A percentile compares a stretch with the other conserved stretches of the same genome.
These are phyloP conservation scores for Orthosia incerta DNA, from an alignment of 2,888 invertebrate species.

Conservation along the genomic window DNA sequence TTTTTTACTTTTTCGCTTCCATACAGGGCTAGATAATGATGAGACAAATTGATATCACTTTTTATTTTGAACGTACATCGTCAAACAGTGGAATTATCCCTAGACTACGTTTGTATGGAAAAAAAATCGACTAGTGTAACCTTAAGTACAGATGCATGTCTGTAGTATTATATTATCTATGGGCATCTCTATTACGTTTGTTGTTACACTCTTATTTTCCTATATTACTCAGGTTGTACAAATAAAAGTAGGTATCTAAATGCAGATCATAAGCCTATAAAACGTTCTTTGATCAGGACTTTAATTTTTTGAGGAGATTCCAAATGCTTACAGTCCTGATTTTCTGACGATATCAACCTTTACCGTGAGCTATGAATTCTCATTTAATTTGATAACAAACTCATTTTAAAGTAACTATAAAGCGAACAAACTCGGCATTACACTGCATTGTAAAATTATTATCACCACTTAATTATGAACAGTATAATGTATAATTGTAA, in stretches of 20 bases:
- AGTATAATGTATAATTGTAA: conserved; percentile 34
- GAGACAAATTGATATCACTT: too few species aligned
- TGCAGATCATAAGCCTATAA: background rate
- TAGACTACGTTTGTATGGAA: too few species aligned
- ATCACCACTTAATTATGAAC: conserved; percentile 29
- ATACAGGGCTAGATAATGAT: too few species aligned
- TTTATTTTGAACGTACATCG: too few species aligned
- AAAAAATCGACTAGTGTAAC: too few species aligned
- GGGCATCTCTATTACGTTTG: background rate
- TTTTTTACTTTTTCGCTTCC: too few species aligned
- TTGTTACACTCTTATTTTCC: background rate
- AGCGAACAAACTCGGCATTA: background rate
- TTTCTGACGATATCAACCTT: background rate
- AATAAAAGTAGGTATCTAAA: background rate
- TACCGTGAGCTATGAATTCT: background rate
- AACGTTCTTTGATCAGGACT: too few species aligned
- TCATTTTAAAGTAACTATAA: background rate
- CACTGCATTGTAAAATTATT: conserved; percentile 11
- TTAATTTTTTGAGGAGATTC: background rate
- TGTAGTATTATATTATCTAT: too few species aligned
- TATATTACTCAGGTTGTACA: background rate
- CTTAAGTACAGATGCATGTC: too few species aligned
- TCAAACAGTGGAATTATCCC: too few species aligned
- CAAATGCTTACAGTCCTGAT: background rate
- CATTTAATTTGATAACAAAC: background rate